Percentiles rank a stretch among this genome's conserved stretches.
phyloP scores from a whole-genome alignment of 1,140 invertebrate genomes.

The Tetramorium parvispinum region DNA sequence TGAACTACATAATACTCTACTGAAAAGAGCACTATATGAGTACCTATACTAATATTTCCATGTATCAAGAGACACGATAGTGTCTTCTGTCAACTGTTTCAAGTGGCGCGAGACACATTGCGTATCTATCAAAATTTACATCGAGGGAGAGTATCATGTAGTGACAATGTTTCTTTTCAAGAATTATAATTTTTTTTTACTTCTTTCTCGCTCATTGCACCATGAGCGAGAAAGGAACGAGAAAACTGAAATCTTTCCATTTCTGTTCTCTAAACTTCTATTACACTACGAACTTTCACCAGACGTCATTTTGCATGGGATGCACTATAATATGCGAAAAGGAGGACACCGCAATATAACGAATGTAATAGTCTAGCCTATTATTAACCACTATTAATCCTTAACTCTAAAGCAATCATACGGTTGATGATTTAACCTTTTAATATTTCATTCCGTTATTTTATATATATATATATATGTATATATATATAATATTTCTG shows the following conservation, averaged over 20 bases:
- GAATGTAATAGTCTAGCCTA: neutral
- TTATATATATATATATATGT: too few relatives aligned
- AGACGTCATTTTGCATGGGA: slow-evolving; percentile 12
- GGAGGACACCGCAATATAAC: neutral
- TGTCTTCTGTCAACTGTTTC: neutral
- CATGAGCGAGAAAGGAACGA: neutral
- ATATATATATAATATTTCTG: too few relatives aligned
- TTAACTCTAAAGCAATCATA: neutral
- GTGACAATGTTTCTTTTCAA: neutral
- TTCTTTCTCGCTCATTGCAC: neutral
- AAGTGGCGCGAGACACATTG: too few relatives aligned
- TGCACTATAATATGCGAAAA: neutral
- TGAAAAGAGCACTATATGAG: neutral
- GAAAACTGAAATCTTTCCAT: neutral
- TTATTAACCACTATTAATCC: neutral
- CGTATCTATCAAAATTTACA: too few relatives aligned
- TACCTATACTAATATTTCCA: neutral
- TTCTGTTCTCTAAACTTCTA: slow-evolving; percentile 9
- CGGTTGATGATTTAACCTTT: neutral
- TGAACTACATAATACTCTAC: neutral
- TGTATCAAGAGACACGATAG: neutral
- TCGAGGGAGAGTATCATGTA: neutral
- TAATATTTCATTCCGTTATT: slow-evolving; percentile 7
- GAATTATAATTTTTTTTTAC: neutral
- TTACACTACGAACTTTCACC: slow-evolving; percentile 1